Evolutionary conservation across 2,797 vertebrate genomes (phyloP), one percentile per base, ranked within the genome.

Genomic region (Xenops minutus): DNA sequence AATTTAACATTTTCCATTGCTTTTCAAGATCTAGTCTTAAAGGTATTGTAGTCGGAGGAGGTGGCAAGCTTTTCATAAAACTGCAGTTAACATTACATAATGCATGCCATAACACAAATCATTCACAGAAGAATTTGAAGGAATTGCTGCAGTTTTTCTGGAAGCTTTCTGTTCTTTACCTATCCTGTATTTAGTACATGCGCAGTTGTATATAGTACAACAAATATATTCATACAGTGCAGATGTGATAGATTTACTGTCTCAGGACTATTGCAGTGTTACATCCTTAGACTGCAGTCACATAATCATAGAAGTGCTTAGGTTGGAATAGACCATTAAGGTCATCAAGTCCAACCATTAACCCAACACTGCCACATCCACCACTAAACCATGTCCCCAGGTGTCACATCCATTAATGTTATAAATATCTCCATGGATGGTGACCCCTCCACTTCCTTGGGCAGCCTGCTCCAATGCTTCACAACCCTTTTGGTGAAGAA

Each of bases 91-190:
- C 27, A 6, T 72, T 37, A 22, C 8, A 5, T 21, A 41, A 6
- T 16, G 10, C 21, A 5, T 49, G 39, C 44, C 1, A 0, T 34
- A 55, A 54, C 5, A 1, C 24, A 34, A 30, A n/a, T 18, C 14
- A 67, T 37, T 75, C 64, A 30, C 34, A 62, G 29, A 66, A 13
- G 27, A 61, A 32, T 29, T 8, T 24, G 26, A 44, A 69, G 58
- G 39, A 85, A 44, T 46, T 58, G 29, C 58, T 0, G 0, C 20
- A 5, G 41, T 29, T 6, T 54, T 89, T 87, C 43, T 72, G 43
- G 34, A 80, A 63, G 18, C 10, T 56, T 34, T 59, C 55, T 59
- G 16, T 58, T 20, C 8, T 66, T 56, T 4, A 24, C 26, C 11
- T 26, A 11, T 68, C 34, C 32, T 4, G 0, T 56, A 23, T 71